phyloP scores from a whole-genome alignment of 2,113 vertebrate genomes.

The Anarhynchus alexandrinus region DNA sequence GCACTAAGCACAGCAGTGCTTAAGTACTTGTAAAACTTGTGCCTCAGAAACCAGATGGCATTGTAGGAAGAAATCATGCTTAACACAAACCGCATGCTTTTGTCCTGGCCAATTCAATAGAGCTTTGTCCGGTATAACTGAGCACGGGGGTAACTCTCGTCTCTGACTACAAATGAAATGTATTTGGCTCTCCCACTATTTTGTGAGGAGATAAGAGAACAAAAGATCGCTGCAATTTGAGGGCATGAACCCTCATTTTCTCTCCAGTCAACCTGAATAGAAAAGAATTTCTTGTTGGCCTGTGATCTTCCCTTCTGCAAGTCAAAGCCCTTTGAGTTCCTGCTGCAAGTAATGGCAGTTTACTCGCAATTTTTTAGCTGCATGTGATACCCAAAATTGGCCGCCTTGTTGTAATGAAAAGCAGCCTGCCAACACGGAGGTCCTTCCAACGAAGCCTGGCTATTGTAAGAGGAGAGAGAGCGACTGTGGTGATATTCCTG shows the following conservation, averaged over 20 bases:
- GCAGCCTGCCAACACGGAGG: neutral
- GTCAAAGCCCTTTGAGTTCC: neutral
- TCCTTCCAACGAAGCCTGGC: neutral
- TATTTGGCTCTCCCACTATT: constrained; percentile 15
- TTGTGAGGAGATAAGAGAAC: constrained; percentile 33
- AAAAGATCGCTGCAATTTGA: neutral
- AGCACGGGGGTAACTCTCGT: neutral
- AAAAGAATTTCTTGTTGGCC: neutral
- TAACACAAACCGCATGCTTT: neutral
- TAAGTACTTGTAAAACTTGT: neutral
- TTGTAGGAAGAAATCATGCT: neutral
- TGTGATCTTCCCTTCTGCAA: neutral
- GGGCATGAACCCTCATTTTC: constrained; percentile 26
- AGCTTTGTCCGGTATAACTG: neutral
- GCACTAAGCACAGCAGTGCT: neutral
- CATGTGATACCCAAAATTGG: neutral
- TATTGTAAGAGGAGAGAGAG: neutral
- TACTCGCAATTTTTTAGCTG: constrained; percentile 19
- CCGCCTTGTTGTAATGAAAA: neutral
- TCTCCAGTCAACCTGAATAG: constrained; percentile 7
- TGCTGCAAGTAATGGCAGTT: neutral
- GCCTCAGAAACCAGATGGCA: neutral
- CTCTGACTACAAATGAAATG: constrained; percentile 10
- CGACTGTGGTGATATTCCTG: neutral
- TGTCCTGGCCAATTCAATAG: neutral